Conservation (phyloP, 2,797 vertebrate species). For the Sebastes matsubarae region DNA sequence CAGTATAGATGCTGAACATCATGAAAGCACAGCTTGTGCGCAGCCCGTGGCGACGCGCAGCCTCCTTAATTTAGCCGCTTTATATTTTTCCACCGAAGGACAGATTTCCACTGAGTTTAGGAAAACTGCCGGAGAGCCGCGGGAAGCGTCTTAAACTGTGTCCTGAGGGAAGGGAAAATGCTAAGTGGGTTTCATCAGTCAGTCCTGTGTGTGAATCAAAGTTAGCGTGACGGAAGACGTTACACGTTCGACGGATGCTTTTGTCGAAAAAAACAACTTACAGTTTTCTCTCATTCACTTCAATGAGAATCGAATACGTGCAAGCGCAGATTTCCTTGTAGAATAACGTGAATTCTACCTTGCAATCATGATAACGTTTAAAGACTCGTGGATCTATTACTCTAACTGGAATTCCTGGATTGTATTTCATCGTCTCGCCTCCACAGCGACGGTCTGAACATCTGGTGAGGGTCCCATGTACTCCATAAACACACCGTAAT, state of each 20-base stretch:
- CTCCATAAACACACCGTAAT: not conserved
- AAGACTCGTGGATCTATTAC: not conserved
- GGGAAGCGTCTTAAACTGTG: conserved; percentile 20
- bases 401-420: not conserved
- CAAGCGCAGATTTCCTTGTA: not conserved
- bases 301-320: not conserved
- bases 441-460: fast-evolving
- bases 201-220: conserved; percentile 3
- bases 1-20: not conserved
- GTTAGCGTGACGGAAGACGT: not conserved
- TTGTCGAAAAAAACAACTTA: not conserved
- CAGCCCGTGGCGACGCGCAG: conserved; percentile 11
- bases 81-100: conserved; percentile 18
- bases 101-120: not conserved
- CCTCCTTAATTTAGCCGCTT: conserved; percentile 21
- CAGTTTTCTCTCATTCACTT: not conserved
- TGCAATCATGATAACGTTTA: too few relatives aligned
- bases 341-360: not conserved
- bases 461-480: not conserved
- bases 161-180: not conserved
- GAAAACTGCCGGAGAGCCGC: conserved; percentile 4
- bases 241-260: not conserved
- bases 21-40: not conserved
- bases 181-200: not conserved
- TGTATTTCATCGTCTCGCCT: not conserved